Evolutionary conservation across 2,797 vertebrate genomes (phyloP), one percentile per base, ranked within the genome.

Genomic region (Hafferia zeledoni): DNA sequence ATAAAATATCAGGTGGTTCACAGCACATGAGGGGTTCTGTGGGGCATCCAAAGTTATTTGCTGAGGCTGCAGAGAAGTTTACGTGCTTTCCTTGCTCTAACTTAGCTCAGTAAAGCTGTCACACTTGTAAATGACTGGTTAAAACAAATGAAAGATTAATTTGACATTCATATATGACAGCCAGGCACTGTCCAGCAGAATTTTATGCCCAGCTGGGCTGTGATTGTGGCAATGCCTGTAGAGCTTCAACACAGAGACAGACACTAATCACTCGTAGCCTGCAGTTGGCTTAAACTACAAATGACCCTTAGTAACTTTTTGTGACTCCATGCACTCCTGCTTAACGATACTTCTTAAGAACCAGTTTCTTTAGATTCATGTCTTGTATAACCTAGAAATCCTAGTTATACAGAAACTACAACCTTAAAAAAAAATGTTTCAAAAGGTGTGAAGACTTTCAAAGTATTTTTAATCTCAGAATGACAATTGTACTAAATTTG

Each of bases 381-480:
- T 71, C 47, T 24, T 80, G 4, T 43, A 18, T 67, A 47, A 83
- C 11, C 8, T 70, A 61, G 23, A 90, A 89, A 80, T 35, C 8
- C 4, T 49, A 84, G 50, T 41, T 9, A 13, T 31, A 33, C 13
- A 70, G 18, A 83, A 65, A 53, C 50, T 46, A 31, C 19, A 53
- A 27, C 6, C 14, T 10, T 4, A 27, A 39, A 23, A 61, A 39
- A 41, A 41, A 41, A 35, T n/a, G 6, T 50, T 88, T 74, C 23
- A 53, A 33, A 77, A 55, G 7, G 4, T 17, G 5, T 71, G 71
- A 89, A 85, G 74, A 25, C 44, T 89, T 90, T 89, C 30, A 33
- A 27, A 85, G 60, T 70, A 83, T 52, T 95, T 93, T 70, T 44
- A 77, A 85, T 25, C 64, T 77, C 28, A 37, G 44, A 80, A 94